Evolutionary conservation across 2,113 vertebrate species (phyloP).

Genomic region (Smithornis capensis): DNA sequence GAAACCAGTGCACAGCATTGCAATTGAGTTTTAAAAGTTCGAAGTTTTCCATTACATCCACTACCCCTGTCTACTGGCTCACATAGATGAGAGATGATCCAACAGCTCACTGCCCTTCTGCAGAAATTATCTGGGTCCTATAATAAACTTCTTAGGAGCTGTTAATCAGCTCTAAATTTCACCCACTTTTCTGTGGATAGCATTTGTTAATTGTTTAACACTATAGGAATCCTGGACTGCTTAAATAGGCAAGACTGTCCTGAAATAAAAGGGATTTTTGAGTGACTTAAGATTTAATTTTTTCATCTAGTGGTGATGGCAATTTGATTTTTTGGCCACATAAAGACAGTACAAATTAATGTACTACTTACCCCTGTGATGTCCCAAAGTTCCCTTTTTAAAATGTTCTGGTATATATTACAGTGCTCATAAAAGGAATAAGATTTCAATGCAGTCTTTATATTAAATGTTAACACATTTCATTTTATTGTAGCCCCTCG

Average conservation of each 20-base stretch:
- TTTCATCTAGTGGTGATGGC: neutral
- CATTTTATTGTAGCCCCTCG: constrained; percentile 83
- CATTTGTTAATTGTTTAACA: neutral
- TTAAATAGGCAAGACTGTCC: neutral
- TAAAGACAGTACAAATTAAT: neutral
- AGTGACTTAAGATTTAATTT: neutral
- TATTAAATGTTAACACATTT: neutral
- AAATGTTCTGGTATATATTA: neutral
- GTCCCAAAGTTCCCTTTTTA: neutral
- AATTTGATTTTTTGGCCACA: neutral
- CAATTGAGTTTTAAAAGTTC: neutral
- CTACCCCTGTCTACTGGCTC: neutral
- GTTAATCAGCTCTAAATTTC: neutral
- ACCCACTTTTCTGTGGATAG: neutral
- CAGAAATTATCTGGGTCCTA: neutral
- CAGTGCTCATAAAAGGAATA: neutral
- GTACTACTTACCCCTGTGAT: neutral
- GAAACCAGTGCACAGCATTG: neutral
- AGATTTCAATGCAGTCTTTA: neutral
- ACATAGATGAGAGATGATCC: neutral
- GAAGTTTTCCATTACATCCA: neutral
- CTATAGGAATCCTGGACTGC: neutral
- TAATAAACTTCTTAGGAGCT: neutral
- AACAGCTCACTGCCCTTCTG: neutral
- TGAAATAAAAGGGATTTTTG: neutral